Percentiles rank a stretch among this genome's conserved stretches.
Conservation (phyloP, 2,113 vertebrate genomes). For the Turdus rufiventris region DNA sequence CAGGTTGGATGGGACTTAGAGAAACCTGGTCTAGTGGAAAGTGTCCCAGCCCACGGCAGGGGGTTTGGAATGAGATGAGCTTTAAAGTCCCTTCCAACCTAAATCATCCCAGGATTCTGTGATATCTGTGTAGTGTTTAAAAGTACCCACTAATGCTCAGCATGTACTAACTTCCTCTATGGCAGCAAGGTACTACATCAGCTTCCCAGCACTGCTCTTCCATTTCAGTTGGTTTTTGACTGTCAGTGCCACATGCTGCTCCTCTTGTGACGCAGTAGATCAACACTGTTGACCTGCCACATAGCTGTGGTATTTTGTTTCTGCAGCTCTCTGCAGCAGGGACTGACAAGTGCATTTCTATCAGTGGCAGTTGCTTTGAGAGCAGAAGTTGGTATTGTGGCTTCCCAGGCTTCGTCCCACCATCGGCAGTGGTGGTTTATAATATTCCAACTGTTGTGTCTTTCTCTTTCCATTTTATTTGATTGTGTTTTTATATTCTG, state of each 20-base stretch:
- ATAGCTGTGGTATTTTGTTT: not conserved
- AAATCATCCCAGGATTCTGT: not conserved
- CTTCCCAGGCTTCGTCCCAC: not conserved
- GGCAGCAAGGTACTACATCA: not conserved
- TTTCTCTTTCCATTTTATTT: not conserved
- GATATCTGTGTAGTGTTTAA: not conserved
- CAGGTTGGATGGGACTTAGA: not conserved
- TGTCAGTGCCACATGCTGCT: constrained; percentile 14
- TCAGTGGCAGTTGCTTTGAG: not conserved
- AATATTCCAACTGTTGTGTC: not conserved
- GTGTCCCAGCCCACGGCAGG: not conserved
- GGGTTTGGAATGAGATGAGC: not conserved
- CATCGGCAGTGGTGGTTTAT: not conserved
- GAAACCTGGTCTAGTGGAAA: not conserved
- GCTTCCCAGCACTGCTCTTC: not conserved
- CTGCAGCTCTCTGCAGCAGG: not conserved
- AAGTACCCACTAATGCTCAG: not conserved
- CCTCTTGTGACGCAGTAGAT: not conserved
- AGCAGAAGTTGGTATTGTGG: not conserved
- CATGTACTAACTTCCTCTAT: not conserved
- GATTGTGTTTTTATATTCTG: not conserved
- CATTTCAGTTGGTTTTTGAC: constrained; percentile 4
- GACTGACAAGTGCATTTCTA: not conserved
- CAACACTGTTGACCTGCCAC: not conserved
- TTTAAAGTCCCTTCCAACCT: not conserved